phyloP scores from a whole-genome alignment of 2,888 invertebrate species.

The Drosophila nr. perissopoda region DNA sequence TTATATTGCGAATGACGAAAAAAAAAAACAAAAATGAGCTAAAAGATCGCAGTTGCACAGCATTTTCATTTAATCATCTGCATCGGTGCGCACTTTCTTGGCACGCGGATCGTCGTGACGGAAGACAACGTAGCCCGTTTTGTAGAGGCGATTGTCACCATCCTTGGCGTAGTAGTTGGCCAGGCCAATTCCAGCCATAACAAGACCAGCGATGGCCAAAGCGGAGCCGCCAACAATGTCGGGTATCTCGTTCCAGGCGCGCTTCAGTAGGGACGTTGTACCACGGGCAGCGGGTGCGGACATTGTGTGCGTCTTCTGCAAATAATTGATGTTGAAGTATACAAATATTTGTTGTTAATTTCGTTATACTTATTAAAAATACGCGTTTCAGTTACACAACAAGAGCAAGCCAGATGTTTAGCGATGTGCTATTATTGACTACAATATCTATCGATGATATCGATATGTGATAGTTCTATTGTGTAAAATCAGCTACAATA shows the following conservation, averaged over 20 bases:
- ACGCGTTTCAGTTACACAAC: constrained; percentile 69
- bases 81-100: constrained; percentile 87
- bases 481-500: neutral
- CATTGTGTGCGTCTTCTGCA: constrained; percentile 56
- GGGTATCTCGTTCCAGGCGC: constrained; percentile 89
- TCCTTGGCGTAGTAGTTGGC: constrained; percentile 87
- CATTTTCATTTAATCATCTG: constrained; percentile 51
- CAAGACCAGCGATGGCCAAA: constrained; percentile 87
- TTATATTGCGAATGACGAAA: constrained; percentile 35
- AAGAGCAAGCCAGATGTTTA: constrained; percentile 47
- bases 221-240: constrained; percentile 88
- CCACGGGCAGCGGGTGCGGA: constrained; percentile 80
- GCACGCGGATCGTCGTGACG: constrained; percentile 89
- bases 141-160: constrained; percentile 89
- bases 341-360: neutral
- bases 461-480: constrained; percentile 22
- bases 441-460: constrained; percentile 19
- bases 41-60: constrained; percentile 18
- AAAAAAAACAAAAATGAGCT: constrained; percentile 35
- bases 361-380: constrained; percentile 58
- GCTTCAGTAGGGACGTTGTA: constrained; percentile 78
- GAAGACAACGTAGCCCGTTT: constrained; percentile 87
- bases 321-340: neutral
- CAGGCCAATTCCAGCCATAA: constrained; percentile 85
- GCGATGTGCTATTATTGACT: constrained; percentile 34